phyloP scores from a whole-genome alignment of 30 jellyfish, hydroid and myxozoan species.

The Aurelia coerulea region DNA sequence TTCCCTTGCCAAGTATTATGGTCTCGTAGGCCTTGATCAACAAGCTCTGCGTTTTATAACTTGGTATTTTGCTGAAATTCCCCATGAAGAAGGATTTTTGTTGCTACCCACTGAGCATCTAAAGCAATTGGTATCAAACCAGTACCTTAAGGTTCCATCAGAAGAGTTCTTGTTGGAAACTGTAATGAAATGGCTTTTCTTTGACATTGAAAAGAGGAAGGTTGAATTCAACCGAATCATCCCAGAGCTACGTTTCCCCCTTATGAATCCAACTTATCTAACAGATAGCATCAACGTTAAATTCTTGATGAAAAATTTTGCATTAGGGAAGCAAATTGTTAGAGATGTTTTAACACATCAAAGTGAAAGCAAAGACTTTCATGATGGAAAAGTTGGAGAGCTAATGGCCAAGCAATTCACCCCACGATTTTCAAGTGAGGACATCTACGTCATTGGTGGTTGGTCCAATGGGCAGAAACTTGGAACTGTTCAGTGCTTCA shows the following conservation, averaged over 20 bases:
- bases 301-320: conserved; percentile 68
- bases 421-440: conserved; percentile 90
- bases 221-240: conserved; percentile 39
- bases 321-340: conserved; percentile 63
- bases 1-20: conserved; percentile 81
- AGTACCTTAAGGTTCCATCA: conserved; percentile 83
- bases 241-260: conserved; percentile 79
- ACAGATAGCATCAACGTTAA: conserved; percentile 71
- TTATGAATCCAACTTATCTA: conserved; percentile 75
- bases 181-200: conserved; percentile 85
- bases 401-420: conserved; percentile 50
- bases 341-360: conserved; percentile 73
- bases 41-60: conserved; percentile 88
- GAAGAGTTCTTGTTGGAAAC: conserved; percentile 89
- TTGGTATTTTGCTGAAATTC: conserved; percentile 90
- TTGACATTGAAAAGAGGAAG: conserved; percentile 68
- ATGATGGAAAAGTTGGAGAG: conserved; percentile 2
- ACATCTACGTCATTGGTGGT: conserved; percentile 95
- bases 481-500: conserved; percentile 95
- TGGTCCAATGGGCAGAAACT: conserved; percentile 99
- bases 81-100: conserved; percentile 81
- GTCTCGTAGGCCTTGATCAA: conserved; percentile 63
- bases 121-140: conserved; percentile 74
- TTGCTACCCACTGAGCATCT: conserved; percentile 67
- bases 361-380: conserved; percentile 11